Base-by-base conservation (phyloP, 2,888 invertebrate genomes). In the Camponotus fellah region DNA sequence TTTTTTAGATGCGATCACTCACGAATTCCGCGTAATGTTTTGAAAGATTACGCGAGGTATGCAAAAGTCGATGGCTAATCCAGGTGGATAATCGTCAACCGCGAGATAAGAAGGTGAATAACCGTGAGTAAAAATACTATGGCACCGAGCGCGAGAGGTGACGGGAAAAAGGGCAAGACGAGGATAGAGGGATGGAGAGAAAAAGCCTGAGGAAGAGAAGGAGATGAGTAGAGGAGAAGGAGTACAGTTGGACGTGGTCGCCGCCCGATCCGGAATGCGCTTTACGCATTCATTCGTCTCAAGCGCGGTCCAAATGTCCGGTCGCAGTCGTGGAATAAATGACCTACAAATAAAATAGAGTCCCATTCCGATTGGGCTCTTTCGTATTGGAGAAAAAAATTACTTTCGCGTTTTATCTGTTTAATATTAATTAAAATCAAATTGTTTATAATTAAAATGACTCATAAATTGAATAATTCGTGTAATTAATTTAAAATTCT, bases 91-190 rank as follows among this genome's bases (percentile, higher is more conserved):
- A 90, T 74, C 83, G 84, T 83, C 84, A 82, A 85, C 86, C 87
- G 90, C 89, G n/a, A 91, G 91, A 92, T 92, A 92, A 93, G 90
- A 90, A 91, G 94, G 94, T 94, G 94, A 94, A 94, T 92, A 94
- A 94, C 94, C 94, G 91, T 89, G 89, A 94, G 92, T 94, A 94
- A 94, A 94, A 94, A 94, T 94, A 94, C 93, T 88, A n/a, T 53
- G 87, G 75, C 91, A 83, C 83, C 87, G 88, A 90, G 88, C 69
- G 85, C 72, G 71, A 84, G 46, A 84, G 83, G 68, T 84, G 74
- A 79, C 72, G 84, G 72, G 77, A 74, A 83, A 84, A 74, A 79
- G 65, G 65, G 65, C 64, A 69, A 49, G 82, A 69, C 56, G 69
- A 88, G 58, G 81, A 64, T 32, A 77, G 58, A 75, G 84, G 62